Evolutionary conservation across 2,797 vertebrate genomes (phyloP).

Genomic region (Acipenser oxyrinchus): DNA sequence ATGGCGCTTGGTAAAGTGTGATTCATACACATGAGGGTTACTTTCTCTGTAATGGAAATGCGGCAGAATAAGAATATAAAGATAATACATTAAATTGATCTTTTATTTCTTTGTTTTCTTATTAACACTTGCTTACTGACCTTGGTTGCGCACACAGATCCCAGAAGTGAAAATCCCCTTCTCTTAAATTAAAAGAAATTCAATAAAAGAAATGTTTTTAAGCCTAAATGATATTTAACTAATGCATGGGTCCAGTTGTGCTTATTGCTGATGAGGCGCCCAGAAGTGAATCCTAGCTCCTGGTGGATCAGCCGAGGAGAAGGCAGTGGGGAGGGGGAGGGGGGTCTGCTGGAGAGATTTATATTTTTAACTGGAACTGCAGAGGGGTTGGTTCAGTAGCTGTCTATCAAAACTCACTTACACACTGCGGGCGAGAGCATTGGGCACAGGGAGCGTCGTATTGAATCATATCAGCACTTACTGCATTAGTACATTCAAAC

Average conservation of each 20-base stretch:
- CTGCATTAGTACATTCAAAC: too few relatives aligned
- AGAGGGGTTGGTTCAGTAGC: slow-evolving; percentile 51
- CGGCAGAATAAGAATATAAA: too few relatives aligned
- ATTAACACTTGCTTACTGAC: too few relatives aligned
- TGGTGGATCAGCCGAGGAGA: slow-evolving; percentile 49
- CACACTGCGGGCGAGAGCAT: neutral
- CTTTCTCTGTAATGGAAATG: too few relatives aligned
- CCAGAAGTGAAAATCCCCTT: slow-evolving; percentile 21
- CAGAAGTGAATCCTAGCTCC: slow-evolving; percentile 41
- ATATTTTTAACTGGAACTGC: slow-evolving; percentile 59
- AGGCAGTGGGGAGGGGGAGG: slow-evolving; percentile 48
- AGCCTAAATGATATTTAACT: slow-evolving; percentile 16
- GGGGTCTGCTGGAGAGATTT: slow-evolving; percentile 51
- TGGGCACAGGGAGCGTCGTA: too few relatives aligned
- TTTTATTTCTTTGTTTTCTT: too few relatives aligned
- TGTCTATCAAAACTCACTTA: slow-evolving; percentile 38
- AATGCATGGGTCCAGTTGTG: slow-evolving; percentile 28
- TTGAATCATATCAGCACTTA: too few relatives aligned
- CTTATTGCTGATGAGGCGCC: slow-evolving; percentile 22
- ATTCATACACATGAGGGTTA: slow-evolving; percentile 27
- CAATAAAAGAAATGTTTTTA: slow-evolving; percentile 14
- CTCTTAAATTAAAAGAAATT: neutral
- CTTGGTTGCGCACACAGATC: slow-evolving; percentile 3
- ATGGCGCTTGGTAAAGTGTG: slow-evolving; percentile 18
- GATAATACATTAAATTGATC: too few relatives aligned